Evolutionary conservation across 35 echinoderm and acorn worm species (phyloP).

Genomic region (Ophioderma brevispina): DNA sequence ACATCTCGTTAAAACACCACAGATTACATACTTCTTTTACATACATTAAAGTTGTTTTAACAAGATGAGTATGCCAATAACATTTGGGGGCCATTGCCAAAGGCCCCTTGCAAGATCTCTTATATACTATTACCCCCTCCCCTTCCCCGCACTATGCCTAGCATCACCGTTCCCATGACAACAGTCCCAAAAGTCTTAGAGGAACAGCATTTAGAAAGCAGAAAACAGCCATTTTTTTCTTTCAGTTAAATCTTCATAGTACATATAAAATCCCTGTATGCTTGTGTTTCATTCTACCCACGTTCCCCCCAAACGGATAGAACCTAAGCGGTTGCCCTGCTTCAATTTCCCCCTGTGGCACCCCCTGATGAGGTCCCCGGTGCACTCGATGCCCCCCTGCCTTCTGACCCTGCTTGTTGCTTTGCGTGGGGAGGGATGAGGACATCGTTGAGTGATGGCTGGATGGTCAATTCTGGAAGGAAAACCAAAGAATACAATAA

Average conservation of each 20-base stretch:
- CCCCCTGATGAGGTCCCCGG: constrained; percentile 26
- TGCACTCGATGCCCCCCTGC: constrained; percentile 18
- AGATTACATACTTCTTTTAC: no score
- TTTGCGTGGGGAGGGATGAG: constrained; percentile 71
- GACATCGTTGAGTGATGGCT: constrained; percentile 63
- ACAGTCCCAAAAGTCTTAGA: no score
- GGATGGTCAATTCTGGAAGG: constrained; percentile 72
- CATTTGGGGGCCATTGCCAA: no score
- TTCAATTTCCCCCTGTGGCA: neutral
- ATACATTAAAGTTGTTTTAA: no score
- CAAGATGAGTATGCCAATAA: no score
- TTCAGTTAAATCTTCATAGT: neutral
- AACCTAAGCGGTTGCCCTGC: neutral
- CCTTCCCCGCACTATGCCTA: no score
- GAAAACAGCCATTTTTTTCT: no score
- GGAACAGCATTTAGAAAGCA: no score
- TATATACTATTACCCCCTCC: no score
- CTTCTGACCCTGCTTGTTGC: constrained; percentile 53
- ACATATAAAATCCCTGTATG: neutral
- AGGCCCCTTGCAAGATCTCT: no score
- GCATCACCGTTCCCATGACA: no score
- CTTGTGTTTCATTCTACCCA: neutral
- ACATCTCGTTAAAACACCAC: no score
- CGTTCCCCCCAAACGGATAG: neutral
- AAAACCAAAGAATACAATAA: constrained; percentile 19